Conservation (phyloP, 2,797 vertebrate species). For the Intellagama lesueurii region DNA sequence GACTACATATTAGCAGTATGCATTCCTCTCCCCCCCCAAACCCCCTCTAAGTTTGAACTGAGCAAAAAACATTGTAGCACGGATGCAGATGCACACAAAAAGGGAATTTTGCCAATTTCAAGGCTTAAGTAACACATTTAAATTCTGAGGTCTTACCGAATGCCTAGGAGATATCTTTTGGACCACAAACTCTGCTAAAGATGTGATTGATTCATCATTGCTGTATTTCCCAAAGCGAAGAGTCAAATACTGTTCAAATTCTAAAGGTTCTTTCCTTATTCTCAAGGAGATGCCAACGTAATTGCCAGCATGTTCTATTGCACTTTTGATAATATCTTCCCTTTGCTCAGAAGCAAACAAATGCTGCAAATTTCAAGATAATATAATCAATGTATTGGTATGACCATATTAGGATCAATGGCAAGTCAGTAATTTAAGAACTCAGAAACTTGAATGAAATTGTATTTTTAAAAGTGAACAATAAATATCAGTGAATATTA, state of each 20-base stretch:
- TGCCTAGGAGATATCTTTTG: constrained; percentile 96
- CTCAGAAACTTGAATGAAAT: background rate
- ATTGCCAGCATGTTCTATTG: constrained; percentile 96
- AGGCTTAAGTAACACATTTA: constrained; percentile 25
- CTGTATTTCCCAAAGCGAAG: constrained; percentile 97
- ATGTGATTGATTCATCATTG: constrained; percentile 96
- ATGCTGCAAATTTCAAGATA: constrained; percentile 83
- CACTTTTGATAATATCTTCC: constrained; percentile 95
- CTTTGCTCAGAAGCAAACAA: constrained; percentile 96
- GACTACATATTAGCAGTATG: background rate
- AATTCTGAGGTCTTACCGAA: constrained; percentile 80
- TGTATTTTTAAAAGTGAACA: background rate
- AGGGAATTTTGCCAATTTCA: constrained; percentile 20
- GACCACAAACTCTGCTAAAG: constrained; percentile 97
- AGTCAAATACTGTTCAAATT: constrained; percentile 89
- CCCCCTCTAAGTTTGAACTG: background rate
- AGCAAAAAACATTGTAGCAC: background rate
- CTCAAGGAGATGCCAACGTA: constrained; percentile 94
- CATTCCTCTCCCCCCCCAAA: background rate
- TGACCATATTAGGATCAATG: background rate
- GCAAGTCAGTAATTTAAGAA: background rate
- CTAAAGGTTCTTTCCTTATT: constrained; percentile 90
- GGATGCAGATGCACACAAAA: constrained; percentile 21
- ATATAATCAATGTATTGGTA: background rate
- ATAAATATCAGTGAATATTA: background rate